Conservation (phyloP, 2,113 vertebrate species). For the Malurus melanocephalus region DNA sequence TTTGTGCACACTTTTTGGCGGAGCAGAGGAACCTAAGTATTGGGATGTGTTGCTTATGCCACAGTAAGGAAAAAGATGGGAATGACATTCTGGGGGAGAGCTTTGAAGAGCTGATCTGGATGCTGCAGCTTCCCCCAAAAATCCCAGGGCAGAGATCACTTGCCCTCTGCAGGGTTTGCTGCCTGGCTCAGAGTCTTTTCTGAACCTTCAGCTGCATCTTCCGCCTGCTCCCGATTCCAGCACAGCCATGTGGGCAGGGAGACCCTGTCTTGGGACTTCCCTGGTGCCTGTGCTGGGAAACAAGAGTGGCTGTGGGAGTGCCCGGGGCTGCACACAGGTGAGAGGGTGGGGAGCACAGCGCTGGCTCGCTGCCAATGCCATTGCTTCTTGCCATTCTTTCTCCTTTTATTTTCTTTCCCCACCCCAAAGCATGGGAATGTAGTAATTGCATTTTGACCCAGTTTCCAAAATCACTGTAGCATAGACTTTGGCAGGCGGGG, state of each 20-base stretch:
- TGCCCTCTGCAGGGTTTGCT: background rate
- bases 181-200: rapidly evolving
- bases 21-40: rapidly evolving
- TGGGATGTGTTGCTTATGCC: background rate
- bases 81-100: background rate
- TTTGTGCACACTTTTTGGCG: background rate
- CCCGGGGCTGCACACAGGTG: background rate
- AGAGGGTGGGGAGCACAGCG: rapidly evolving
- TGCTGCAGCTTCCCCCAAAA: background rate
- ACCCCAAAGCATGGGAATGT: constrained; percentile 37
- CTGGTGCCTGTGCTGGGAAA: background rate
- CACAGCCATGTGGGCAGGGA: background rate
- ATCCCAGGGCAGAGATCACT: background rate
- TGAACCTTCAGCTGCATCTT: too few relatives aligned
- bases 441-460: constrained; percentile 39
- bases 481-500: background rate
- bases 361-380: background rate
- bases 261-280: background rate
- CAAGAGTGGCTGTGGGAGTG: background rate
- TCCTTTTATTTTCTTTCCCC: constrained; percentile 11
- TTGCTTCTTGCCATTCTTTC: constrained; percentile 9
- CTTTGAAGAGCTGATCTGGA: background rate
- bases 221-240: background rate
- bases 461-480: constrained; percentile 43
- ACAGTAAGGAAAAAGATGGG: background rate